Evolutionary conservation across 30 jellyfish, hydroid and myxozoan species (phyloP).

Genomic region (Cassiopea andromeda): DNA sequence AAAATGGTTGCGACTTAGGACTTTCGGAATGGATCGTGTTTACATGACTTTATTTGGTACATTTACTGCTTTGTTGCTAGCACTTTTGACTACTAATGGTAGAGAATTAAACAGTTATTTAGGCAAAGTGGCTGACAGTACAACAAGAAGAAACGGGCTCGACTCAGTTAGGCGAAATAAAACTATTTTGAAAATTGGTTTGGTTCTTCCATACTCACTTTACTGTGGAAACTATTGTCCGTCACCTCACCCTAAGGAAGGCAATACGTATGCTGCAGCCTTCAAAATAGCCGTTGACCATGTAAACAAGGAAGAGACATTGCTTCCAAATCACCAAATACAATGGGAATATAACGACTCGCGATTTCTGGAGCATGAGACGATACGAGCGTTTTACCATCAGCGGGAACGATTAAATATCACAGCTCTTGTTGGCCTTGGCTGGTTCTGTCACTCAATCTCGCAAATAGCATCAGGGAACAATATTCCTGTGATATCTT

Average conservation of each 20-base stretch:
- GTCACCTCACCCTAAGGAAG: slow-evolving; percentile 9
- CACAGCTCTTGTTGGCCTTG: slow-evolving; percentile 76
- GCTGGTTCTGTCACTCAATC: slow-evolving; percentile 64
- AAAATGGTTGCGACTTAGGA: not conserved
- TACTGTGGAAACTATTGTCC: not conserved
- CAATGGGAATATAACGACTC: slow-evolving; percentile 82
- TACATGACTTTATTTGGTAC: not conserved
- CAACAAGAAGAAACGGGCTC: not conserved
- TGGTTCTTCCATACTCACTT: slow-evolving; percentile 53
- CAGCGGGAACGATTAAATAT: slow-evolving; percentile 58
- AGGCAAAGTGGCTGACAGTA: not conserved
- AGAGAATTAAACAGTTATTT: not conserved
- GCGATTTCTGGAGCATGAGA: slow-evolving; percentile 53
- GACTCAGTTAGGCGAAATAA: slow-evolving; percentile 23
- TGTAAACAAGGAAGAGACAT: slow-evolving; percentile 47
- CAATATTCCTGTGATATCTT: slow-evolving; percentile 69
- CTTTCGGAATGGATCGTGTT: not conserved
- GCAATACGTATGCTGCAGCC: slow-evolving; percentile 91
- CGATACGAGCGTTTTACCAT: slow-evolving; percentile 58
- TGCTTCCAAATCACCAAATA: slow-evolving; percentile 66
- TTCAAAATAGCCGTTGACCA: slow-evolving; percentile 87
- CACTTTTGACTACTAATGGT: not conserved
- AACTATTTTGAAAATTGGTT: slow-evolving; percentile 51
- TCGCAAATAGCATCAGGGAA: slow-evolving; percentile 70
- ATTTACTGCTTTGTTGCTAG: not conserved